A percentile compares a stretch with the other conserved stretches of the same genome.
phyloP scores from a whole-genome alignment of 2,113 vertebrate species.

The Alaudala cheleensis region DNA sequence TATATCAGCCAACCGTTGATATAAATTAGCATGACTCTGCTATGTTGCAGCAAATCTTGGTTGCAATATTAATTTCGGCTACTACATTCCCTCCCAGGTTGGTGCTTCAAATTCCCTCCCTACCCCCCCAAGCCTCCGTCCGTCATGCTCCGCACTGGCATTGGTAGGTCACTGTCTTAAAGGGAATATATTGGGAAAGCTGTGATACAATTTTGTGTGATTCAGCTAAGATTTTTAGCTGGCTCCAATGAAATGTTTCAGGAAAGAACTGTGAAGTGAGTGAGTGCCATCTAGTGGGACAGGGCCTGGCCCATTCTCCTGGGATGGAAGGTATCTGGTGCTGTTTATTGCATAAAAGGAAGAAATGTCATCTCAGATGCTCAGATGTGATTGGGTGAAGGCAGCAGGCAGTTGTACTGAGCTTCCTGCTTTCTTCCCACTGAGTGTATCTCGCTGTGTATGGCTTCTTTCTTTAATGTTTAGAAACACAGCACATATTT shows the following conservation, averaged over 20 bases:
- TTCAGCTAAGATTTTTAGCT: conserved; percentile 43
- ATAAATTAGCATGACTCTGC: conserved; percentile 48
- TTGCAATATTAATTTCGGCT: conserved; percentile 66
- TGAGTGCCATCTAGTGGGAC: conserved; percentile 76
- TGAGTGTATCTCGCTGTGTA: neutral
- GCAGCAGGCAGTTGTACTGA: conserved; percentile 15
- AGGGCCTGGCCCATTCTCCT: neutral
- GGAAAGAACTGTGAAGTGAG: neutral
- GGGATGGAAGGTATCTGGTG: conserved; percentile 49
- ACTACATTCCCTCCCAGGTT: conserved; percentile 63
- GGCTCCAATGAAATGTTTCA: conserved; percentile 19
- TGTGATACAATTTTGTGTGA: conserved; percentile 43
- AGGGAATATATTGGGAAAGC: conserved; percentile 50
- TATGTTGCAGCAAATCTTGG: conserved; percentile 48
- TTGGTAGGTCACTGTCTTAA: conserved; percentile 54
- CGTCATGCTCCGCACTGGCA: conserved; percentile 59
- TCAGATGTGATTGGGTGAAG: conserved; percentile 1
- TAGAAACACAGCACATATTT: neutral
- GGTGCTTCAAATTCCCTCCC: conserved; percentile 67
- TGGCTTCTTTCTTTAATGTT: neutral
- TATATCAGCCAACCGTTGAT: conserved; percentile 21
- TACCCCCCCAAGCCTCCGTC: conserved; percentile 61
- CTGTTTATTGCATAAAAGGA: conserved; percentile 68
- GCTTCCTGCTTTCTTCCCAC: conserved; percentile 37
- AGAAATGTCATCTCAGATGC: conserved; percentile 62